These are phyloP conservation scores for Littorina saxatilis DNA, from an alignment of 1,140 invertebrate species.

Conservation along the genomic window DNA sequence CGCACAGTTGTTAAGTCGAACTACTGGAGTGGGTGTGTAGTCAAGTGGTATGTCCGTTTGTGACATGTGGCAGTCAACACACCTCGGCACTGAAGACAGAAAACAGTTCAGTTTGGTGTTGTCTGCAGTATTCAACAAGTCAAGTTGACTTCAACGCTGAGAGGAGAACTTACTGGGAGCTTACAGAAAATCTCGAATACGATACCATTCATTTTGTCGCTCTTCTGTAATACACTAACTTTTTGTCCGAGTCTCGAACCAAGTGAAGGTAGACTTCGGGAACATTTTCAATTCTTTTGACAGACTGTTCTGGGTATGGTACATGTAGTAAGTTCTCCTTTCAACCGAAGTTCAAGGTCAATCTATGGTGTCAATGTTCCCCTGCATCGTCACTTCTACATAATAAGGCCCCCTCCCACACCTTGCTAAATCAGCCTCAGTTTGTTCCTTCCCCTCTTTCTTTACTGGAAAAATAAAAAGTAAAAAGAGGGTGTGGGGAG, in stretches of 20 bases:
- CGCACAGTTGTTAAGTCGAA: slow-evolving; percentile 7
- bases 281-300: not conserved
- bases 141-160: not conserved
- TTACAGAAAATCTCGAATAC: not conserved
- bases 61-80: slow-evolving; percentile 17
- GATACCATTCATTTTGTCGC: not conserved
- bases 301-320: not conserved
- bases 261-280: not conserved
- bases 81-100: slow-evolving; percentile 19
- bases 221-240: not conserved
- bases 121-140: not conserved
- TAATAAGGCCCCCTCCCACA: too few relatives aligned
- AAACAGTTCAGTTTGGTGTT: not conserved
- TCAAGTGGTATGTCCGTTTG: slow-evolving; percentile 21
- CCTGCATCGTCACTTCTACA: too few relatives aligned
- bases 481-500: too few relatives aligned
- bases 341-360: too few relatives aligned
- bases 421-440: too few relatives aligned
- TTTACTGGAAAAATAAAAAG: too few relatives aligned
- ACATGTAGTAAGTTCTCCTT: not conserved
- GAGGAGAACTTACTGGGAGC: not conserved
- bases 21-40: not conserved
- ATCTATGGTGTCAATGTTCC: too few relatives aligned
- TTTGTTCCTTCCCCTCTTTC: too few relatives aligned
- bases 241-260: not conserved